Evolutionary conservation across 92 coral and sea anemone genomes (phyloP).

Genomic region (Montipora capitata): DNA sequence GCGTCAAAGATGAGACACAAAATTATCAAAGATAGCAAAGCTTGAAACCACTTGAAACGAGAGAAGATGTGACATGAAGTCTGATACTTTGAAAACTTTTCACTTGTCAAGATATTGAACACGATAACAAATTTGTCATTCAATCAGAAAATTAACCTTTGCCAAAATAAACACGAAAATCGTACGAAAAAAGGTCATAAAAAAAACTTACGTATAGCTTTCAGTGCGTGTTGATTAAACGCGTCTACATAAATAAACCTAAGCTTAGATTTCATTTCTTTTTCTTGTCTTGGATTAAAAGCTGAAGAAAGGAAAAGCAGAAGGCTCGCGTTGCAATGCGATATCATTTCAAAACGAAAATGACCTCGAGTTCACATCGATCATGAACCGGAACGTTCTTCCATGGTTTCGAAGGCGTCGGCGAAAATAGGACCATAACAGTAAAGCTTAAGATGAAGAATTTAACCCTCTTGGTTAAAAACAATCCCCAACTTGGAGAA

Average conservation of each 20-base stretch:
- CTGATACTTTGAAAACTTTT: neutral
- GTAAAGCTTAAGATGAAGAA: too few species aligned
- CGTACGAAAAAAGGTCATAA: too few species aligned
- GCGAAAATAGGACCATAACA: too few species aligned
- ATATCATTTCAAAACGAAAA: neutral
- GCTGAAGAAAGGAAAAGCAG: neutral
- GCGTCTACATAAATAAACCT: too few species aligned
- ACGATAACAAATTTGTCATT: neutral
- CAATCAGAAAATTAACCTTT: neutral
- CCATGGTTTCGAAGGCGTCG: too few species aligned
- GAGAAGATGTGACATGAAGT: neutral
- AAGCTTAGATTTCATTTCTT: neutral
- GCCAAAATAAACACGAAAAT: constrained; percentile 12
- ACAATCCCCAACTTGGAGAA: too few species aligned
- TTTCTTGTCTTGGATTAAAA: neutral
- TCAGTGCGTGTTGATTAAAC: too few species aligned
- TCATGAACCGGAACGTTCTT: too few species aligned
- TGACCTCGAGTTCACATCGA: too few species aligned
- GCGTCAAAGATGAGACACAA: neutral
- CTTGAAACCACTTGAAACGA: neutral
- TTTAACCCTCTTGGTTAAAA: too few species aligned
- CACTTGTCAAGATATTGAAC: neutral
- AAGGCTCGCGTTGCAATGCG: too few species aligned
- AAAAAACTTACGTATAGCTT: too few species aligned
- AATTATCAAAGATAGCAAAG: neutral